Evolutionary conservation across 2,797 vertebrate genomes (phyloP).

Genomic region (Sorex maritimensis): DNA sequence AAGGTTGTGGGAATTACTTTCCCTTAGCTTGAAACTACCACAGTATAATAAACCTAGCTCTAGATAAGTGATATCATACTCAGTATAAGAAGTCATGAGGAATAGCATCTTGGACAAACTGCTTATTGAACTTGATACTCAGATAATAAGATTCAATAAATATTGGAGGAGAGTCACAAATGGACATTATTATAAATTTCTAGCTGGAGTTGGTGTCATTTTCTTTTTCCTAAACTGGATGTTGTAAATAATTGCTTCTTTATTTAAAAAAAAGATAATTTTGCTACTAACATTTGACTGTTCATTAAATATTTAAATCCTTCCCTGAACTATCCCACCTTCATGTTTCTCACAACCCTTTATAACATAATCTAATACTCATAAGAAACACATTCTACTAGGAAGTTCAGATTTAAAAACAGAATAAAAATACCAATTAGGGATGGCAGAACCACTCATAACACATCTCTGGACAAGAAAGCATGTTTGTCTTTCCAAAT

Average conservation of each 20-base stretch:
- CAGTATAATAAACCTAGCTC: background rate
- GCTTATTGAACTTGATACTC: background rate
- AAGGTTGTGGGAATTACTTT: slow-evolving; percentile 10
- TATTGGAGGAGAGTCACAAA: background rate
- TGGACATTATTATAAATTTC: background rate
- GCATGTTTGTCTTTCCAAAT: background rate
- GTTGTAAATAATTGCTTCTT: background rate
- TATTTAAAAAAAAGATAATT: background rate
- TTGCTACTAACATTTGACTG: background rate
- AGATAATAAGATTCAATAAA: background rate
- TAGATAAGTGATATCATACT: background rate
- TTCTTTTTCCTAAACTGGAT: background rate
- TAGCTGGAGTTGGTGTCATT: background rate
- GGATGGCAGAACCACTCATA: background rate
- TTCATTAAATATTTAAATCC: background rate
- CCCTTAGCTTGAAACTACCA: background rate
- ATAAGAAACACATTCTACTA: background rate
- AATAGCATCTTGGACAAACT: background rate
- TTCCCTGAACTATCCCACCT: background rate
- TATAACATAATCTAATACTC: background rate
- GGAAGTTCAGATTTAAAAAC: background rate
- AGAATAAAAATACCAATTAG: background rate
- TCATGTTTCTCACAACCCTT: background rate
- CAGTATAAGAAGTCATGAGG: background rate
- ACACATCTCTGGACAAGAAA: background rate